Percentiles rank a stretch among this genome's conserved stretches.
Conservation (phyloP, 2,888 invertebrate genomes). For the Agonopterix heracliana region DNA sequence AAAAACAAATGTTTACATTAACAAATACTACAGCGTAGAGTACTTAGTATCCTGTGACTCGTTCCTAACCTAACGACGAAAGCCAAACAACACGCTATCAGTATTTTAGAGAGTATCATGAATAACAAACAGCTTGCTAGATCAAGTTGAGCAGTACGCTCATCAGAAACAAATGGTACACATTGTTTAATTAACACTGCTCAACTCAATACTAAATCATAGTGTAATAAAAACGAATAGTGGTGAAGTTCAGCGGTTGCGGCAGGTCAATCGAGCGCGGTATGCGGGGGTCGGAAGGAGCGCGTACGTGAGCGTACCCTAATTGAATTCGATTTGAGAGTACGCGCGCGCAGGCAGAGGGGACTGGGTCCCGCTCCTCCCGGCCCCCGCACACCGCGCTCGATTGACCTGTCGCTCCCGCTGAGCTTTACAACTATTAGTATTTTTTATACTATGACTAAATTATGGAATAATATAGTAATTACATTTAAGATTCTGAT, state of each 20-base stretch:
- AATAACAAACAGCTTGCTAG: constrained; percentile 19
- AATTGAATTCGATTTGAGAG: too few species aligned
- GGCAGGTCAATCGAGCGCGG: too few species aligned
- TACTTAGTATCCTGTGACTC: constrained; percentile 54
- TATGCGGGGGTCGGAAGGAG: too few species aligned
- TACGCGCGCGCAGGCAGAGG: too few species aligned
- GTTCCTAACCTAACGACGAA: constrained; percentile 70
- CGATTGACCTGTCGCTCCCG: too few species aligned
- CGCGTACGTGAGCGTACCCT: too few species aligned
- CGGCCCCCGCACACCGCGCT: too few species aligned
- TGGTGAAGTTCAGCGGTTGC: too few species aligned
- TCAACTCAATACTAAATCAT: not conserved
- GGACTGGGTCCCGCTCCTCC: too few species aligned
- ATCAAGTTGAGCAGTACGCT: constrained; percentile 20
- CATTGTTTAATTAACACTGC: not conserved
- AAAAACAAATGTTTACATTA: constrained; percentile 66
- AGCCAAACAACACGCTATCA: constrained; percentile 63
- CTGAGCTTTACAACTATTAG: too few species aligned
- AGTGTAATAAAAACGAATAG: too few species aligned
- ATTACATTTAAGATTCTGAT: not conserved
- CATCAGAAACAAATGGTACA: not conserved
- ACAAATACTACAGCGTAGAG: constrained; percentile 58
- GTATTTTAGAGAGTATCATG: constrained; percentile 38
- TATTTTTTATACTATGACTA: too few species aligned
- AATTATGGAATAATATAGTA: not conserved